Evolutionary conservation across 2,113 vertebrate genomes (phyloP).

Genomic region (Onychostoma macrolepis): DNA sequence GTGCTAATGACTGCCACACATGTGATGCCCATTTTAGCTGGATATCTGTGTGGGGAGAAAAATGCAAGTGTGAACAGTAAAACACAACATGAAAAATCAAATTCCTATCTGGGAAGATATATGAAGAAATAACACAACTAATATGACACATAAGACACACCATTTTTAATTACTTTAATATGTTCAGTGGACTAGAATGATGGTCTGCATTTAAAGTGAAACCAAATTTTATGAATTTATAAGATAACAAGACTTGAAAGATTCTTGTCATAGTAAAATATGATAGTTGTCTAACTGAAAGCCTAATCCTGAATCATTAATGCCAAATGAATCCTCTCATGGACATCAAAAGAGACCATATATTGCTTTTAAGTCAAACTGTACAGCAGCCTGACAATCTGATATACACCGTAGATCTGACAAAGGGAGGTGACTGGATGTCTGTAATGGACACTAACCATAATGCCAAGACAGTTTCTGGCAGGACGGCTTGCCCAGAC

Average conservation of each 20-base stretch:
- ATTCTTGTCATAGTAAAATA: background rate
- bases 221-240: background rate
- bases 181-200: background rate
- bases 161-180: no score
- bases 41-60: slow-evolving; percentile 20
- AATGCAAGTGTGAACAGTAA: background rate
- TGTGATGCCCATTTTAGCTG: slow-evolving; percentile 16
- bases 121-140: background rate
- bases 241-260: slow-evolving; percentile 3
- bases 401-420: slow-evolving; percentile 1
- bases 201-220: background rate
- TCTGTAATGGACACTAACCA: background rate
- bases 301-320: slow-evolving; percentile 14
- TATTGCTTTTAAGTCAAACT: slow-evolving; percentile 7
- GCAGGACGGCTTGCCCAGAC: background rate
- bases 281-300: background rate
- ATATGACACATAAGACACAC: background rate
- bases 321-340: background rate
- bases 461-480: background rate
- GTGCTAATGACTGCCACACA: slow-evolving; percentile 28
- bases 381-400: background rate
- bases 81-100: background rate
- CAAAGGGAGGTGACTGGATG: background rate
- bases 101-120: background rate
- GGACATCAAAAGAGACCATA: background rate